Evolutionary conservation across 2,888 invertebrate genomes (phyloP).

Genomic region (Melieria picta): DNA sequence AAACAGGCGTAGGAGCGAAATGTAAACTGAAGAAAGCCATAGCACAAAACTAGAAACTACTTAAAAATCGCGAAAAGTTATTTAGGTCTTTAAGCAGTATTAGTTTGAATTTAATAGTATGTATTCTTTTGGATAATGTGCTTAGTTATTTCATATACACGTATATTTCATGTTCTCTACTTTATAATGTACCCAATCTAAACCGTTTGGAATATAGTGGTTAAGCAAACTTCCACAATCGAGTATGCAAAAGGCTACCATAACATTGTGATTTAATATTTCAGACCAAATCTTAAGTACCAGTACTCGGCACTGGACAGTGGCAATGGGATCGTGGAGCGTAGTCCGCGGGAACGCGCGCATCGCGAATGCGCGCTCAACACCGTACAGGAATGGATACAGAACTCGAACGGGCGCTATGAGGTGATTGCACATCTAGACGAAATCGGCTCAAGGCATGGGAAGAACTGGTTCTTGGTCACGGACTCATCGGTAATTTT

Average conservation of each 20-base stretch:
- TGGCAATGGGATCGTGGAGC: slow-evolving; percentile 71
- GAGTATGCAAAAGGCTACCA: slow-evolving; percentile 3
- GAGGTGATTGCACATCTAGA: slow-evolving; percentile 82
- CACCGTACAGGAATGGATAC: slow-evolving; percentile 68
- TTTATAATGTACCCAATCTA: too few species aligned
- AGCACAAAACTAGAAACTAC: too few species aligned
- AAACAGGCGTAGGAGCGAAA: too few species aligned
- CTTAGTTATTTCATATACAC: too few species aligned
- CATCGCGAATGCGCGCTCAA: slow-evolving; percentile 74
- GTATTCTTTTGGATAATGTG: too few species aligned
- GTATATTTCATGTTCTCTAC: too few species aligned
- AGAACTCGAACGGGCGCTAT: slow-evolving; percentile 76
- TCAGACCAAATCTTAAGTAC: slow-evolving; percentile 64
- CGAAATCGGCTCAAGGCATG: slow-evolving; percentile 83
- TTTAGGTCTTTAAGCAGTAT: too few species aligned
- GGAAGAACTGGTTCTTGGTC: slow-evolving; percentile 92
- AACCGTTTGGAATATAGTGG: too few species aligned
- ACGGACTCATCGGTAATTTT: slow-evolving; percentile 76
- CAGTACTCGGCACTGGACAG: slow-evolving; percentile 76
- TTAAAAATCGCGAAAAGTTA: too few species aligned
- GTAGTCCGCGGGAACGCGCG: slow-evolving; percentile 73
- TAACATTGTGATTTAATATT: slow-evolving; percentile 31
- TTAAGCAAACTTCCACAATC: too few species aligned
- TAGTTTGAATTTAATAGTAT: too few species aligned
- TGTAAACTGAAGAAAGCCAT: too few species aligned